A percentile compares a stretch with the other conserved stretches of the same genome.
phyloP scores from a whole-genome alignment of 2,888 invertebrate species.

The Thymelicus sylvestris region DNA sequence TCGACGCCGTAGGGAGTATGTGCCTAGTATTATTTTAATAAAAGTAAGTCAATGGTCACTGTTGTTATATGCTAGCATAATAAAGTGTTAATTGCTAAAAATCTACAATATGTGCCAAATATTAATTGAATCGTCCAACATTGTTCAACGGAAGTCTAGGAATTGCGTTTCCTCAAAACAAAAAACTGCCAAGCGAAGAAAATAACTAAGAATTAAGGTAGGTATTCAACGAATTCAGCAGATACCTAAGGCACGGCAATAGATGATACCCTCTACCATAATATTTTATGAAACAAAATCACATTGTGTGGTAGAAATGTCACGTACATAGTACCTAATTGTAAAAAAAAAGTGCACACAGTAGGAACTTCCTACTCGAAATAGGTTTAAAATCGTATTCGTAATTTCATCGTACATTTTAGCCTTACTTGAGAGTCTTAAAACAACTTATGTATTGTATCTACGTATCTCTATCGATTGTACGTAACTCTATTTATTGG shows the following conservation, averaged over 20 bases:
- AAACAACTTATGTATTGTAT: slow-evolving; percentile 45
- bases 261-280: slow-evolving; percentile 8
- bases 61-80: slow-evolving; percentile 25
- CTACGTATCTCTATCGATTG: slow-evolving; percentile 34
- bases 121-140: slow-evolving; percentile 29
- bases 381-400: slow-evolving; percentile 66
- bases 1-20: slow-evolving; percentile 13
- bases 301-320: slow-evolving; percentile 45
- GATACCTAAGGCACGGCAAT: slow-evolving; percentile 14
- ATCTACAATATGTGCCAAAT: slow-evolving; percentile 33
- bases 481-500: slow-evolving; percentile 54
- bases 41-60: slow-evolving; percentile 16
- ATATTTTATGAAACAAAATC: slow-evolving; percentile 27
- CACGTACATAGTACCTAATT: slow-evolving; percentile 39
- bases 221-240: slow-evolving; percentile 2
- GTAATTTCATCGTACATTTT: slow-evolving; percentile 70
- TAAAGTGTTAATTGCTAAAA: slow-evolving; percentile 21
- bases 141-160: background rate
- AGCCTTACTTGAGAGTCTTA: slow-evolving; percentile 57
- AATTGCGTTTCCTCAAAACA: background rate
- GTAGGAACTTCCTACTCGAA: slow-evolving; percentile 41
- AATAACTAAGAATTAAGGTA: background rate
- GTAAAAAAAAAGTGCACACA: slow-evolving; percentile 44
- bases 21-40: slow-evolving; percentile 22
- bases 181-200: background rate